Evolutionary conservation across 2,113 vertebrate species (phyloP).

Genomic region (Etheostoma cragini): DNA sequence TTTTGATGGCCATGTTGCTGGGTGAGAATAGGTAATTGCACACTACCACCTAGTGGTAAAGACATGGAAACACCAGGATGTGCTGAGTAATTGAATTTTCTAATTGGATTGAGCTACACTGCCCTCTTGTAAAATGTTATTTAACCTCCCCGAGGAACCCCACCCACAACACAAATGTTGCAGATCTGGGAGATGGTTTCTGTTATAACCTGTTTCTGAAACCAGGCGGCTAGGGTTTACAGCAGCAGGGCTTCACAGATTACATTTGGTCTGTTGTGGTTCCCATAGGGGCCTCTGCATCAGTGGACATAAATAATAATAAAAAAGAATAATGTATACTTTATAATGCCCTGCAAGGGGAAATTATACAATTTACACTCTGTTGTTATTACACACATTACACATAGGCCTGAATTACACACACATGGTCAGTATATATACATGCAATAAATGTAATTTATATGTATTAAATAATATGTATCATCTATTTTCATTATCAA

Average conservation of each 20-base stretch:
- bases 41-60: constrained; percentile 66
- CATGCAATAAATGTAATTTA: too few species aligned
- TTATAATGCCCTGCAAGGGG: too few species aligned
- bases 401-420: too few species aligned
- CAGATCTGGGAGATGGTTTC: background rate
- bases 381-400: too few species aligned
- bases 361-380: too few species aligned
- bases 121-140: constrained; percentile 1
- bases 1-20: background rate
- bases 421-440: too few species aligned
- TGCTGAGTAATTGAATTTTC: background rate
- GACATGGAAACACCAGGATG: constrained; percentile 8
- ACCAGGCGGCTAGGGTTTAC: background rate
- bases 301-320: background rate
- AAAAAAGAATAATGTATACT: too few species aligned
- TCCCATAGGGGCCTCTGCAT: background rate
- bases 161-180: background rate
- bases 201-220: background rate
- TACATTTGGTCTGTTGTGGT: background rate
- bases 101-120: background rate
- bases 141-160: background rate
- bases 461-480: background rate
- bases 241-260: background rate
- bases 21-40: constrained; percentile 18
- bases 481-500: background rate